Evolutionary conservation across 2,888 invertebrate species (phyloP), one percentile per base, ranked within the genome.

Genomic region (Opisthograptis luteolata): DNA sequence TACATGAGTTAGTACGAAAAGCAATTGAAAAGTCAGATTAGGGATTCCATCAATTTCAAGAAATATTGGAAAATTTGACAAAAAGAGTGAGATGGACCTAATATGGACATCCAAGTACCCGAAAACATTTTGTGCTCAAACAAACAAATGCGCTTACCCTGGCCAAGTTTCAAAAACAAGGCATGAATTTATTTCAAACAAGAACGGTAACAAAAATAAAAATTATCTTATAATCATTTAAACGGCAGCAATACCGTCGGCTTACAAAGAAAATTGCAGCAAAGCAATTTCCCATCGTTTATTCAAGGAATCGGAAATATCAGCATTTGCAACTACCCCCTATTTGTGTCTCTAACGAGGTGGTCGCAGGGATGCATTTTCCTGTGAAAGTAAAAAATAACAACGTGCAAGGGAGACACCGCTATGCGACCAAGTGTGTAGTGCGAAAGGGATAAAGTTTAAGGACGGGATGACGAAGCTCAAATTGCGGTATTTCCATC

Each of bases 301-400:
- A 41, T 55, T 41, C 47, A 40, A 49, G 40, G 50, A 58, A 55
- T 56, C 54, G 34, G 46, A 36, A 56, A 54, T 51, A 56, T 48
- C 47, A 44, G 56, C 44, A 43, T 60, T 51, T 41, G 47, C 61
- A 51, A 52, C 55, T 57, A 56, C 64, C 55, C 59, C 50, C 58
- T 59, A 60, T 64, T 63, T 63, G 52, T 50, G 50, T 48, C 50
- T 52, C 45, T 65, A 70, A 70, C 62, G 60, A 69, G 60, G 55
- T 42, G 46, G 55, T 51, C 56, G 59, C 48, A 51, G 60, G 64
- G 58, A 61, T 61, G 61, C 58, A 58, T 55, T 66, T 67, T 59
- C 55, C 42, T 55, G 48, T 37, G 34, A 46, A 51, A 43, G 63
- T 71, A 68, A 73, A 73, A 71, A 70, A 69, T 69, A 73, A 71